Evolutionary conservation across 2,113 vertebrate genomes (phyloP).

Genomic region (Alethe castanea): DNA sequence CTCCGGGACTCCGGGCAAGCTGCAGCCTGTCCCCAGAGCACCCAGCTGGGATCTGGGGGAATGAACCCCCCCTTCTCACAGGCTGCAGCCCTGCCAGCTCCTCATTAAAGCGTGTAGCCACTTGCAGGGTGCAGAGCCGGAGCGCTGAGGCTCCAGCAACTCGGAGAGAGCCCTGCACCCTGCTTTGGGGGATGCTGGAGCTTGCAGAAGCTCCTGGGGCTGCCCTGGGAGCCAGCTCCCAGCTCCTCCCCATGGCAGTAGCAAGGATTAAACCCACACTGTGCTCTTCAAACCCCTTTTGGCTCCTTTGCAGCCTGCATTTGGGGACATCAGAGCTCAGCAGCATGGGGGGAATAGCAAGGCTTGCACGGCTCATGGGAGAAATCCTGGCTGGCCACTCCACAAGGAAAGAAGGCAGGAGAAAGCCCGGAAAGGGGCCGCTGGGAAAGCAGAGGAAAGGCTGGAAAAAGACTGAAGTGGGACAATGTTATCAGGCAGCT

Average conservation of each 20-base stretch:
- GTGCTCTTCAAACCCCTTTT: not conserved
- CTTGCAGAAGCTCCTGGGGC: not conserved
- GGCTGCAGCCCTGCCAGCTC: not conserved
- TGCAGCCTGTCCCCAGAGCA: not conserved
- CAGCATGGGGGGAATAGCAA: rapidly evolving
- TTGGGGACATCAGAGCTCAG: not conserved
- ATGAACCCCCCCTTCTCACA: not conserved
- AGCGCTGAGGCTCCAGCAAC: not conserved
- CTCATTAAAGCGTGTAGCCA: not conserved
- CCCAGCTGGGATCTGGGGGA: not conserved
- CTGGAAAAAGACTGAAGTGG: not conserved
- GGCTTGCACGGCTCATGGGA: rapidly evolving
- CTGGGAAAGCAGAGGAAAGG: not conserved
- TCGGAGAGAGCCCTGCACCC: not conserved
- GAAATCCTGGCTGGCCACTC: not conserved
- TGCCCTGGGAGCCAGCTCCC: not conserved
- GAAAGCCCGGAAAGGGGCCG: not conserved
- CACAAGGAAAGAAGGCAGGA: not conserved
- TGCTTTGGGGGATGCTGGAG: not conserved
- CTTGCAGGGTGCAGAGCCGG: not conserved
- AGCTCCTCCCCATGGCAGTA: rapidly evolving
- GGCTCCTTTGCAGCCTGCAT: rapidly evolving
- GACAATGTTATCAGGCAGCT: not conserved
- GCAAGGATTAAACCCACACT: not conserved
- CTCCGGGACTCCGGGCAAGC: not conserved